These are phyloP conservation scores for Hestina assimilis DNA, from an alignment of 1,140 invertebrate genomes.

Conservation along the genomic window DNA sequence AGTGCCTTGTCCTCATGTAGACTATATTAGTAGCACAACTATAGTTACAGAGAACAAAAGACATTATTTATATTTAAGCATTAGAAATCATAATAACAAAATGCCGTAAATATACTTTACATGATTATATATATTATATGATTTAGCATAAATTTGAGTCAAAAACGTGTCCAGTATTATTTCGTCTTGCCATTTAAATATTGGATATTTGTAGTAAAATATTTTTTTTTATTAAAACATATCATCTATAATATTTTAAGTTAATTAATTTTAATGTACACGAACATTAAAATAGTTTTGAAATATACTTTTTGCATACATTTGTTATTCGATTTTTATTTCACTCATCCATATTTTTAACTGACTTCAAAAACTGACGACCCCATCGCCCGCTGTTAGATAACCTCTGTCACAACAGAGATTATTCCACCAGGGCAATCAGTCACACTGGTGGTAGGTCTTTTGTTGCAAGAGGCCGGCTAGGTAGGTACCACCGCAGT, in stretches of 20 bases:
- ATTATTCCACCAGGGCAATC: no score
- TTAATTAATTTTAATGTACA: neutral
- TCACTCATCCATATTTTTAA: neutral
- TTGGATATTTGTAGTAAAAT: no score
- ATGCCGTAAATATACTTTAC: neutral
- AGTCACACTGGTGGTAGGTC: no score
- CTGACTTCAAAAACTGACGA: neutral
- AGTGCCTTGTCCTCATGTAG: constrained; percentile 77
- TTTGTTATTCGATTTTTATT: constrained; percentile 11
- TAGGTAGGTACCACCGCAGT: no score
- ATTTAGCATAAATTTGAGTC: neutral
- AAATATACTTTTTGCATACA: constrained; percentile 26
- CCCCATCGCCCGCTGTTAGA: no score
- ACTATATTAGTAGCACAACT: neutral
- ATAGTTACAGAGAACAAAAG: neutral
- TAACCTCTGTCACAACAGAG: no score
- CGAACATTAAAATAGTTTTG: constrained; percentile 3
- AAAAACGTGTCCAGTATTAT: neutral
- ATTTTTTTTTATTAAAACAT: no score
- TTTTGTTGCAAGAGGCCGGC: no score
- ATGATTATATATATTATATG: no score
- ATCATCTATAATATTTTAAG: neutral
- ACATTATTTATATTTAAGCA: constrained; percentile 4
- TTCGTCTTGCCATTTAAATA: neutral
- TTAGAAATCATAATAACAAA: neutral